Base-by-base conservation (phyloP, 2,113 vertebrate genomes). In the Synchiropus splendidus region DNA sequence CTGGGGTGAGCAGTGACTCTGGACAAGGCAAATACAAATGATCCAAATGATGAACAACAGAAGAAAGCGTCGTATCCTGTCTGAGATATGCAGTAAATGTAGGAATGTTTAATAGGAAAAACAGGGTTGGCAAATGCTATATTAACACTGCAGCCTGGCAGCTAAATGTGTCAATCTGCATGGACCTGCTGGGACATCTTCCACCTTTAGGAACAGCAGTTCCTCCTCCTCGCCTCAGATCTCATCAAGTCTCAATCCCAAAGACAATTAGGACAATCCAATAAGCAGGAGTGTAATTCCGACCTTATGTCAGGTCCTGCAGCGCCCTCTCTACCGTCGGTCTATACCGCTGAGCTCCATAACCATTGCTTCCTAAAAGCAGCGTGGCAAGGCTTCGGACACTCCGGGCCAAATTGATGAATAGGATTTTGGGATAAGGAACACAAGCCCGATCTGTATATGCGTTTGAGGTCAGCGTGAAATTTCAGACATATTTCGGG, bases 261-360 rank as follows among this genome's bases (percentile, higher is more conserved):
- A 72, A 80, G 80, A 73, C 75, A 81, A 81, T 83, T 82, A 84
- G 61, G 75, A 60, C 75, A 83, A 82, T 83, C 77, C 73, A 79
- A 79, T 84, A 74, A 83, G 74, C 67, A 47, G 62, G 46, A 12
- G 65, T 48, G 61, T 75, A 75, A 78, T 68, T 61, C 70, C 37
- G 42, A 53, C 48, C 61, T 54, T 59, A 59, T 61, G 61, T 62
- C 64, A 56, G 45, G 67, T 44, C 59, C 63, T 30, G 41, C 18
- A 43, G 51, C 62, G 42, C 52, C 34, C 53, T 48, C 10, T 59
- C 51, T 51, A 10, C n/a, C 62, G 17, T 54, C 45, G 48, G 61
- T 59, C 65, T 27, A 5, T 8, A 17, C 21, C 27, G 21, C 58
- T 51, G 41, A 52, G 51, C 46, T 45, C 48, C 45, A 42, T 45